Evolutionary conservation across 2,888 invertebrate genomes (phyloP).

Genomic region (Drosophila fungiperda): DNA sequence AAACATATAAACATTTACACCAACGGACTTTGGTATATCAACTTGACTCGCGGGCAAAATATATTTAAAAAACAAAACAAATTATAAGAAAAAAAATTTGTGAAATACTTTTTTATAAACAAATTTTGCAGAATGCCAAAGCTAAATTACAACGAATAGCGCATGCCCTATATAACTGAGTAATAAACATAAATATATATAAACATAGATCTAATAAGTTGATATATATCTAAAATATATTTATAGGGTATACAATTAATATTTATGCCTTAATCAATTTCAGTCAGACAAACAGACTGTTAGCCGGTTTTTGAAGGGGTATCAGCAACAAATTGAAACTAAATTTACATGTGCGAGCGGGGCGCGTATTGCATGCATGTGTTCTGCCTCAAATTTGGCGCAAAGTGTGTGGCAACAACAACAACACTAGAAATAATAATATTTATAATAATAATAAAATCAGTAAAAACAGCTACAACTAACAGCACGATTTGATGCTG

Average conservation of each 20-base stretch:
- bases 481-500: conserved; percentile 12
- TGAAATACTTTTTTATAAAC: conserved; percentile 40
- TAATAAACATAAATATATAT: not conserved
- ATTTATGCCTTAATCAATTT: not conserved
- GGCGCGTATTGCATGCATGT: conserved; percentile 54
- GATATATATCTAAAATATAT: not conserved
- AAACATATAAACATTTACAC: not conserved
- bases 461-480: not conserved
- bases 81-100: conserved; percentile 17
- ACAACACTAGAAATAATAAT: not conserved
- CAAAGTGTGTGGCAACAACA: conserved; percentile 57
- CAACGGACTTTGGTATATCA: not conserved
- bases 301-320: not conserved
- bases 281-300: not conserved
- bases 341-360: conserved; percentile 54
- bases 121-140: conserved; percentile 7
- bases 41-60: not conserved
- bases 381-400: conserved; percentile 62
- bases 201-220: not conserved
- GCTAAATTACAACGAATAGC: not conserved
- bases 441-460: conserved; percentile 7
- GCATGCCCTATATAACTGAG: conserved; percentile 16
- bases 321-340: conserved; percentile 36
- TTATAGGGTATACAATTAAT: not conserved
- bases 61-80: conserved; percentile 15